phyloP scores from a whole-genome alignment of 2,797 vertebrate species.

The Caiman crocodilus region DNA sequence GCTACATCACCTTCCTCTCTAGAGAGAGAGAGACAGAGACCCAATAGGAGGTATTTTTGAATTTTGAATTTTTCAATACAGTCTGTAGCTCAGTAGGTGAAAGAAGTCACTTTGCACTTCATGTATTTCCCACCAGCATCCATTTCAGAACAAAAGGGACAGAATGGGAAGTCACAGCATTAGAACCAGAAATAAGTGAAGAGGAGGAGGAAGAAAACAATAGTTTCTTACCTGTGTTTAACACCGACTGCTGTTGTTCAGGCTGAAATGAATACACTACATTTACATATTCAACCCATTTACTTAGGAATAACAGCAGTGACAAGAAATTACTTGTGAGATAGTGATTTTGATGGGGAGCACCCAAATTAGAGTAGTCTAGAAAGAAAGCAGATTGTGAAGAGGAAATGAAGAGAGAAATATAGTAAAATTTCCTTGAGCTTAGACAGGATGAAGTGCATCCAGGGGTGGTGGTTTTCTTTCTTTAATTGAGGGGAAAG shows the following conservation, averaged over 20 bases:
- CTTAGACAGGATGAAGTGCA: not conserved
- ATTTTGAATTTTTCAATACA: constrained; percentile 77
- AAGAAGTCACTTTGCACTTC: constrained; percentile 82
- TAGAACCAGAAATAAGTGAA: constrained; percentile 73
- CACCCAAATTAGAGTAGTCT: not conserved
- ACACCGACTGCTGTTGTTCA: constrained; percentile 58
- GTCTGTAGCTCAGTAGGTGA: constrained; percentile 77
- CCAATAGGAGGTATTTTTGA: constrained; percentile 59
- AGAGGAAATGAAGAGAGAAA: not conserved
- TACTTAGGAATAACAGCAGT: not conserved
- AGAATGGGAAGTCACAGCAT: constrained; percentile 76
- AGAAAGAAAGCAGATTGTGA: not conserved
- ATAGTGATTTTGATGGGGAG: not conserved
- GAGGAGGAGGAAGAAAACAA: constrained; percentile 70
- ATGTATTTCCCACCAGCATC: constrained; percentile 80
- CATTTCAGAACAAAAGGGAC: constrained; percentile 79
- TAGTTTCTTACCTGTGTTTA: constrained; percentile 54
- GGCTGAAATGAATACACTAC: constrained; percentile 40
- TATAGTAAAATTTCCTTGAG: not conserved
- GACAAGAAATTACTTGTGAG: constrained; percentile 23
- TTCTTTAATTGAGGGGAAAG: not conserved
- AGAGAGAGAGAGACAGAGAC: constrained; percentile 64
- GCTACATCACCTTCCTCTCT: constrained; percentile 49
- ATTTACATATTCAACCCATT: constrained; percentile 38
- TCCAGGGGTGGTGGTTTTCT: not conserved